Evolutionary conservation across 2,797 vertebrate genomes (phyloP).

Genomic region (Phalanger gymnotis): DNA sequence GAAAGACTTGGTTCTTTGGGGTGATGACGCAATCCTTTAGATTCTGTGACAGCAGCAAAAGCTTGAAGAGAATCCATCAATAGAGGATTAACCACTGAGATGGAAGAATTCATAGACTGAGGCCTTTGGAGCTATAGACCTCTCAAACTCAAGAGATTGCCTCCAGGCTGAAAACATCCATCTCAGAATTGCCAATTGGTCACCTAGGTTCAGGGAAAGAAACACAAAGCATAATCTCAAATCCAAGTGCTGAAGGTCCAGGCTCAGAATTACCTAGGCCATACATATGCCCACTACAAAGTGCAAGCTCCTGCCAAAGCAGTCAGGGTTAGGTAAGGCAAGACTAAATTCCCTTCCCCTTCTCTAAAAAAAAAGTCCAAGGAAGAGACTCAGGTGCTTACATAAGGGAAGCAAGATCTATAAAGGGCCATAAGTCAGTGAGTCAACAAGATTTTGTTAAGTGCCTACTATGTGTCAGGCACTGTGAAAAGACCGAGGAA

Average conservation of each 20-base stretch:
- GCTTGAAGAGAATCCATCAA: background rate
- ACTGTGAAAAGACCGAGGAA: background rate
- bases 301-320: background rate
- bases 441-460: background rate
- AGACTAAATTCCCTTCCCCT: background rate
- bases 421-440: background rate
- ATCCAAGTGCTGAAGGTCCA: background rate
- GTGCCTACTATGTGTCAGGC: background rate
- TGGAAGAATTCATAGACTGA: background rate
- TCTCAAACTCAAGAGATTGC: background rate
- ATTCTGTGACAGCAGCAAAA: background rate
- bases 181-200: background rate
- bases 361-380: background rate
- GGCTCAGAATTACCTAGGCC: background rate
- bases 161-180: background rate
- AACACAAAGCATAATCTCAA: background rate
- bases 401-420: background rate
- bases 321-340: background rate
- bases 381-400: background rate
- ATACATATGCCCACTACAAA: background rate
- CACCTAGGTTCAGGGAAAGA: background rate
- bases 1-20: background rate
- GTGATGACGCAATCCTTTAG: background rate
- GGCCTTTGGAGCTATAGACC: background rate
- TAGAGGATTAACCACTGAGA: background rate